Evolutionary conservation across 2,888 invertebrate species (phyloP).

Genomic region (Antheraea yamamai): DNA sequence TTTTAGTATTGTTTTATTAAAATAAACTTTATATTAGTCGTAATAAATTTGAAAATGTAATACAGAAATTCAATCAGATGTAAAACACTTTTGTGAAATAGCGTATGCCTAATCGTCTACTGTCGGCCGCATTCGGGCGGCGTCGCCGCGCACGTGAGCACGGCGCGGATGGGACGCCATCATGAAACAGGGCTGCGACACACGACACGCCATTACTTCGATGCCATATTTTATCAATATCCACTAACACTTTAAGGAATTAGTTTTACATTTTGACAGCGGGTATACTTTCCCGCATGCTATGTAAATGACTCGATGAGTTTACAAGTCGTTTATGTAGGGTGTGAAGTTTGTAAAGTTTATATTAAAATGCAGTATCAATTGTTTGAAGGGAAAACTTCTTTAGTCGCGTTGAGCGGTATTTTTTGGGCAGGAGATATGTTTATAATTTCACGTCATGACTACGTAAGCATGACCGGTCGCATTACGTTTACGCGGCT

Average conservation of each 20-base stretch:
- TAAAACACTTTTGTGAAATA: conserved; percentile 26
- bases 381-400: too few species aligned
- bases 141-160: conserved; percentile 72
- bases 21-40: accelerated
- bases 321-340: conserved; percentile 24
- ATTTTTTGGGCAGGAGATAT: too few species aligned
- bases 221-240: conserved; percentile 35
- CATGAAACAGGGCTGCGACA: conserved; percentile 47
- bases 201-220: conserved; percentile 37
- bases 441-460: too few species aligned
- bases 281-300: conserved; percentile 30
- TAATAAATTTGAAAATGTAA: conserved; percentile 21
- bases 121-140: conserved; percentile 72
- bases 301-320: conserved; percentile 32
- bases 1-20: conserved; percentile 15
- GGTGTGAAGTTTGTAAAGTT: neutral
- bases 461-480: too few species aligned
- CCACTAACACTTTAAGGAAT: conserved; percentile 32
- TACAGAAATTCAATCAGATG: conserved; percentile 30
- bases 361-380: neutral
- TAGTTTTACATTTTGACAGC: conserved; percentile 38
- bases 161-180: conserved; percentile 55
- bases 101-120: conserved; percentile 46
- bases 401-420: too few species aligned
- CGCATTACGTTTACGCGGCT: too few species aligned